A percentile compares a stretch with the other conserved stretches of the same genome.
Conservation (phyloP, 2,113 vertebrate genomes). For the Marmota monax region DNA sequence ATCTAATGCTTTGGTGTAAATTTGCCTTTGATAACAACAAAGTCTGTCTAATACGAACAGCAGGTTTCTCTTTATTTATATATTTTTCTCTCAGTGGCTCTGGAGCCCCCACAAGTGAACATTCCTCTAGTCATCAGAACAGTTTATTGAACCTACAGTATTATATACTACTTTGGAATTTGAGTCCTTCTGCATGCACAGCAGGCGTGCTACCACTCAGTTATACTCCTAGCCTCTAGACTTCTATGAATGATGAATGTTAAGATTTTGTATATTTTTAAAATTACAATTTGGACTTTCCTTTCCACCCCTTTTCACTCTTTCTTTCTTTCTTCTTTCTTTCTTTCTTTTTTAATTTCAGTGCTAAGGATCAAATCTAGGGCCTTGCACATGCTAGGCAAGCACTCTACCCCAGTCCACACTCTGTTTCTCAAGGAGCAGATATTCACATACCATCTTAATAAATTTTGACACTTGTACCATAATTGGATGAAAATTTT, state of each 20-base stretch:
- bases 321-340: too few species aligned
- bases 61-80: background rate
- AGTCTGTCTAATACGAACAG: background rate
- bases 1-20: background rate
- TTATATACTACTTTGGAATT: background rate
- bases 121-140: background rate
- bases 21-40: background rate
- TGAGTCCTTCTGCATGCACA: too few species aligned
- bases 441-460: background rate
- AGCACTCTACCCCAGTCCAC: background rate
- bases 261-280: background rate
- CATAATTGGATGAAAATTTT: conserved; percentile 28
- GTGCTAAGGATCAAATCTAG: background rate
- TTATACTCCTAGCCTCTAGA: background rate
- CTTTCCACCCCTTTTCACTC: background rate
- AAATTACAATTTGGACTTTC: background rate
- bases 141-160: background rate
- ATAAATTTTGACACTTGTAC: background rate
- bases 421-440: background rate
- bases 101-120: background rate
- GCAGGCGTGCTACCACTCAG: too few species aligned
- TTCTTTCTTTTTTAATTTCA: too few species aligned
- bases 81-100: background rate
- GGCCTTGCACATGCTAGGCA: background rate
- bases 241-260: conserved; percentile 20